phyloP scores from a whole-genome alignment of 2,113 vertebrate genomes.

The Grammomys dolichurus region DNA sequence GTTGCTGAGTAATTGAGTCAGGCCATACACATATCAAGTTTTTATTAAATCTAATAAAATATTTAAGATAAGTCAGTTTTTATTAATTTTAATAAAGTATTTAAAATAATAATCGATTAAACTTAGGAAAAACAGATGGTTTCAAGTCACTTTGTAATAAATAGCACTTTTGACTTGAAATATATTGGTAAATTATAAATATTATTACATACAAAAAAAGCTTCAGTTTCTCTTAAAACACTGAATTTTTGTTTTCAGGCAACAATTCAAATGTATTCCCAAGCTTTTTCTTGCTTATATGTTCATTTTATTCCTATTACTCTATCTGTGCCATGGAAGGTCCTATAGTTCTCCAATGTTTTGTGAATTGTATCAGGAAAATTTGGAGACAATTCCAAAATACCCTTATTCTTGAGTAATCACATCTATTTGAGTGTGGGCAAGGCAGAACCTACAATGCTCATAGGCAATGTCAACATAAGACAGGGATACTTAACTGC shows the following conservation, averaged over 20 bases:
- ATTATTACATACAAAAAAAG: not conserved
- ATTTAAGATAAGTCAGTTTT: not conserved
- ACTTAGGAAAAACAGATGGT: conserved; percentile 5
- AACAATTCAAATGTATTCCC: not conserved
- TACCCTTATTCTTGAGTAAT: not conserved
- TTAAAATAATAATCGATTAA: conserved; percentile 7
- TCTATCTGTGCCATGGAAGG: not conserved
- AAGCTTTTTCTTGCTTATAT: not conserved
- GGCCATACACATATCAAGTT: not conserved
- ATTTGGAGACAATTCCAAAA: not conserved
- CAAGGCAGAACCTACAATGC: not conserved
- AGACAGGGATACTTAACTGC: not conserved
- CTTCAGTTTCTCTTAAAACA: not conserved
- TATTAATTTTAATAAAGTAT: conserved; percentile 46
- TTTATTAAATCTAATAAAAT: conserved; percentile 51
- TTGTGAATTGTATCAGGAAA: not conserved
- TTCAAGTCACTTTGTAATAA: not conserved
- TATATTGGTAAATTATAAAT: not conserved
- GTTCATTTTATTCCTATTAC: not conserved
- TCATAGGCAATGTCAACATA: not conserved
- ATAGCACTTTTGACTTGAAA: not conserved
- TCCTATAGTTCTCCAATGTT: not conserved
- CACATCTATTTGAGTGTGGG: not conserved
- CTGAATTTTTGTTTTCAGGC: not conserved
- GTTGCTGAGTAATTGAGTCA: not conserved